Evolutionary conservation across 2,797 vertebrate species (phyloP).

Genomic region (Falco novaeseelandiae): DNA sequence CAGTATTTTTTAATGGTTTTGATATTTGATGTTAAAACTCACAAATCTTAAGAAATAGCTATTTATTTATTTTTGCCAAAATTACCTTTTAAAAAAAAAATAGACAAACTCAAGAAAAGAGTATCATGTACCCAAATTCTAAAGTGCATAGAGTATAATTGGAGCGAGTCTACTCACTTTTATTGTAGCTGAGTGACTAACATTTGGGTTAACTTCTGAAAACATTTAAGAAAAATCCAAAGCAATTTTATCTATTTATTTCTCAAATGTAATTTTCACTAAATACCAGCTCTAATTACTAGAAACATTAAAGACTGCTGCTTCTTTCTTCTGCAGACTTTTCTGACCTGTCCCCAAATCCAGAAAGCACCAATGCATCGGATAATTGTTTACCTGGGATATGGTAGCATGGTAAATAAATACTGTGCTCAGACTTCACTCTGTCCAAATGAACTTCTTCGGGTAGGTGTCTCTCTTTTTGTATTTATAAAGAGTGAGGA

Average conservation of each 20-base stretch:
- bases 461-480: slow-evolving; percentile 76
- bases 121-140: background rate
- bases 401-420: slow-evolving; percentile 87
- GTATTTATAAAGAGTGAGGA: background rate
- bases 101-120: background rate
- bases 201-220: background rate
- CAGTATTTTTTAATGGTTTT: background rate
- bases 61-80: background rate
- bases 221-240: background rate
- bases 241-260: background rate
- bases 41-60: background rate
- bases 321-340: slow-evolving; percentile 72
- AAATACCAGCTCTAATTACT: background rate
- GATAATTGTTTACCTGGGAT: slow-evolving; percentile 79
- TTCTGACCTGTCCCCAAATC: slow-evolving; percentile 65
- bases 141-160: background rate
- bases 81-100: background rate
- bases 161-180: background rate
- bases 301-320: background rate
- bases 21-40: background rate
- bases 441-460: slow-evolving; percentile 79
- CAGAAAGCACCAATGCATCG: slow-evolving; percentile 56
- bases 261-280: background rate
- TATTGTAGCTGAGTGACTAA: background rate
- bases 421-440: slow-evolving; percentile 74